These are phyloP conservation scores for Steinernema hermaphroditum DNA, from an alignment of 2,888 invertebrate species.

Conservation along the genomic window DNA sequence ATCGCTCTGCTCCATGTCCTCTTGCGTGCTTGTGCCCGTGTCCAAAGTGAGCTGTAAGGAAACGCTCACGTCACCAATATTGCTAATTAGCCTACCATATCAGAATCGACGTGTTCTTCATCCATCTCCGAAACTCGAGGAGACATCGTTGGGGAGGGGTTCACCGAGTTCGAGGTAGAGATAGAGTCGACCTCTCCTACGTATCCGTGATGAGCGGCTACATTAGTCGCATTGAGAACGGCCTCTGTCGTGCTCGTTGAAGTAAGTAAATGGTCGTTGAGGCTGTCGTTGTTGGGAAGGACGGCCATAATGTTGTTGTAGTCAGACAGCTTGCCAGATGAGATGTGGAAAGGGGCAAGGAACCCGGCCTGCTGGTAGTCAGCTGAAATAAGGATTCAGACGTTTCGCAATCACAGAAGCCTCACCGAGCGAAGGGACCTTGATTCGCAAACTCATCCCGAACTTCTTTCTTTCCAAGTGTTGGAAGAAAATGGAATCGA, in stretches of 20 bases:
- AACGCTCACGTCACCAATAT: background rate
- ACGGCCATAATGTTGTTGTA: no score
- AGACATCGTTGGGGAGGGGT: background rate
- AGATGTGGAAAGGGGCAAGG: slow-evolving; percentile 23
- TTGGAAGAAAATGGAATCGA: slow-evolving; percentile 47
- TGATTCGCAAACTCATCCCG: slow-evolving; percentile 43
- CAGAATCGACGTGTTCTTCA: background rate
- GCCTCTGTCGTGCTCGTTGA: no score
- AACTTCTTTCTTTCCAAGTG: slow-evolving; percentile 56
- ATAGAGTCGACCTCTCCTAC: no score
- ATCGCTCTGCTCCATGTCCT: background rate
- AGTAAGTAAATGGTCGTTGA: no score
- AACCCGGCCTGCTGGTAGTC: slow-evolving; percentile 40
- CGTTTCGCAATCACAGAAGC: background rate
- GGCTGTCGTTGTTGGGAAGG: no score
- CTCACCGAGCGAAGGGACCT: slow-evolving; percentile 47
- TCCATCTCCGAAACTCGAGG: background rate
- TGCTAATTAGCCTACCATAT: background rate
- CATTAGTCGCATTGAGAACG: no score
- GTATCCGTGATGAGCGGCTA: no score
- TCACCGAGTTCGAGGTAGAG: background rate
- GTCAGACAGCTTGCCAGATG: background rate
- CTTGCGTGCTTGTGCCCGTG: background rate
- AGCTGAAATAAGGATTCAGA: slow-evolving; percentile 18
- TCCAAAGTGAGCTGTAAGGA: background rate